These are phyloP conservation scores for Sabatieria punctata DNA, from an alignment of 2,888 invertebrate genomes.

Conservation along the genomic window DNA sequence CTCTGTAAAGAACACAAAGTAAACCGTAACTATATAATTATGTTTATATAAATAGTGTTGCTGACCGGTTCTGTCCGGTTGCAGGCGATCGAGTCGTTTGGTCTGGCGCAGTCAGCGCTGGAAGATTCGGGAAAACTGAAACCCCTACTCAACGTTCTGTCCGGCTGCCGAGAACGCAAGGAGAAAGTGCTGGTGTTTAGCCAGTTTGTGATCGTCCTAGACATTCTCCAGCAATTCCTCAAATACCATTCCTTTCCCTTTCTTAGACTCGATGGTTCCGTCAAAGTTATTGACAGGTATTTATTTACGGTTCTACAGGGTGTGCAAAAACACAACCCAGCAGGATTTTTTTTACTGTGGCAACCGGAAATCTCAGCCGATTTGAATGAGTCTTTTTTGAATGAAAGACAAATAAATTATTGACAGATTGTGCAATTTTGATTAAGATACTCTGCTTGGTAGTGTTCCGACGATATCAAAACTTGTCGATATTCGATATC, in stretches of 20 bases:
- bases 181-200: conserved; percentile 72
- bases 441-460: too few relatives aligned
- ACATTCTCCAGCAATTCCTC: conserved; percentile 74
- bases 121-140: conserved; percentile 69
- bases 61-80: not conserved
- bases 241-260: conserved; percentile 53
- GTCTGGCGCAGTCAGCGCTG: conserved; percentile 42
- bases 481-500: too few relatives aligned
- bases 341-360: too few relatives aligned
- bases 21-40: not conserved
- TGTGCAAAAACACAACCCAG: too few relatives aligned
- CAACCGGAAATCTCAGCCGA: too few relatives aligned
- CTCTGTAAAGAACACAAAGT: conserved; percentile 43
- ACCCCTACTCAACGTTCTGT: conserved; percentile 57
- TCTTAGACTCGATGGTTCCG: conserved; percentile 70
- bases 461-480: too few relatives aligned
- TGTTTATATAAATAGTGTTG: not conserved
- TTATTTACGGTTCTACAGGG: too few relatives aligned
- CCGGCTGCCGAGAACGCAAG: too few relatives aligned
- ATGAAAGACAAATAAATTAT: too few relatives aligned
- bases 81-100: conserved; percentile 29
- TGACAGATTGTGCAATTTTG: too few relatives aligned
- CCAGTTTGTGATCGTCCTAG: conserved; percentile 87
- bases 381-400: too few relatives aligned
- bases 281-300: conserved; percentile 60